phyloP scores from a whole-genome alignment of 2,888 invertebrate species.

The Germaria angustata region DNA sequence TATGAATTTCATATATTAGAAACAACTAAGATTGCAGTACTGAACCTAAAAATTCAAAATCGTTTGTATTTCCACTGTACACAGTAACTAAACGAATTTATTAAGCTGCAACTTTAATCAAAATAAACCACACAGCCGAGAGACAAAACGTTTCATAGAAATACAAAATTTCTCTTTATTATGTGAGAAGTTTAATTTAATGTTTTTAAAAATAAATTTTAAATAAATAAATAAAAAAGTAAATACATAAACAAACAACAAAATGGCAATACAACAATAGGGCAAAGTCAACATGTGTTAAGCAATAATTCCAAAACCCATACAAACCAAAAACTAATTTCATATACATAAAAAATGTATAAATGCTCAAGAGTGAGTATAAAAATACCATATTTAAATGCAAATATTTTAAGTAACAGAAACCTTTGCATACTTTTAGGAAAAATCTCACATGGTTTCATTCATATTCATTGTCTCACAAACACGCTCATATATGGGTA shows the following conservation, averaged over 20 bases:
- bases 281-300: constrained; percentile 37
- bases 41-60: too few species aligned
- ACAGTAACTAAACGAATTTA: neutral
- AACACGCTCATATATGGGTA: too few species aligned
- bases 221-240: neutral
- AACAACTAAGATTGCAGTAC: too few species aligned
- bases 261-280: neutral
- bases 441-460: constrained; percentile 28
- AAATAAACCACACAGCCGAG: constrained; percentile 15
- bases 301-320: constrained; percentile 17
- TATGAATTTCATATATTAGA: too few species aligned
- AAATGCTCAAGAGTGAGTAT: neutral
- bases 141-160: neutral
- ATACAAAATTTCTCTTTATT: neutral
- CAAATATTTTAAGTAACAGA: constrained; percentile 42
- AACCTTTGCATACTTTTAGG: constrained; percentile 60
- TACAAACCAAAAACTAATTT: constrained; percentile 13
- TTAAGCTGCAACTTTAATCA: constrained; percentile 44
- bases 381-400: neutral
- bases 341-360: neutral
- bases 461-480: neutral
- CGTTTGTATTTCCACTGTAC: neutral
- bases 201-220: neutral
- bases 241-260: neutral
- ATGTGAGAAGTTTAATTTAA: constrained; percentile 18